Evolutionary conservation across 1,140 invertebrate genomes (phyloP), one percentile per base, ranked within the genome.

Genomic region (Hetaerina americana): DNA sequence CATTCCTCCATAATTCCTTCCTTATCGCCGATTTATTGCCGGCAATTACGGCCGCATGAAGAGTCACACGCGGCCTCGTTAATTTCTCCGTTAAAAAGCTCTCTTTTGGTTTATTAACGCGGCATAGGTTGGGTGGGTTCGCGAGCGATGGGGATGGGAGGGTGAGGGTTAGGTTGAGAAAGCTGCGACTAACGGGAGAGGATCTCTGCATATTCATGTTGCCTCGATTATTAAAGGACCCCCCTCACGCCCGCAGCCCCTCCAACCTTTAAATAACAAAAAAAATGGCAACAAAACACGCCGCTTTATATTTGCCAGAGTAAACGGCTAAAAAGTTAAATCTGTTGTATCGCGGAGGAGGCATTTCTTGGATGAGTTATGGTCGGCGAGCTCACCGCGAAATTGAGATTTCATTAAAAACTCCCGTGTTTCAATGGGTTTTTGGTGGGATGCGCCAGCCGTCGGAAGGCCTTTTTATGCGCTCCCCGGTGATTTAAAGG

Each of bases 351-450:
- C 40, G 40, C 40, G 3, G 40, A 10, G 3, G 40, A 10, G 10
- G 40, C 2, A 57, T 57, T 5, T n/a, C 10, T 57, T n/a, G 40
- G 3, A n/a, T 57, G 40, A 57, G 40, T 57, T 57, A 57, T n/a
- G 40, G 40, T 2, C 15, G 10, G 2, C 3, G 15, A 3, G 15
- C 40, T n/a, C 2, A 12, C 15, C 40, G 40, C 10, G 40, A 57
- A 57, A 57, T 57, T 57, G 40, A 57, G 40, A 57, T 57, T 57
- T 57, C 40, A 57, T 57, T 57, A 57, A 57, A 57, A 57, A 57
- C 40, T 57, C 40, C 40, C 2, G 40, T n/a, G 40, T 57, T 57
- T 1, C 40, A n/a, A 57, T 57, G 31, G 6, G 31, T 18, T 40
- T 40, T 40, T 40, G 6, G 6, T 40, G 18, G 6, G 6, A 6